Conservation (phyloP, 2,888 invertebrate species). For the Rhorus exstirpatorius region DNA sequence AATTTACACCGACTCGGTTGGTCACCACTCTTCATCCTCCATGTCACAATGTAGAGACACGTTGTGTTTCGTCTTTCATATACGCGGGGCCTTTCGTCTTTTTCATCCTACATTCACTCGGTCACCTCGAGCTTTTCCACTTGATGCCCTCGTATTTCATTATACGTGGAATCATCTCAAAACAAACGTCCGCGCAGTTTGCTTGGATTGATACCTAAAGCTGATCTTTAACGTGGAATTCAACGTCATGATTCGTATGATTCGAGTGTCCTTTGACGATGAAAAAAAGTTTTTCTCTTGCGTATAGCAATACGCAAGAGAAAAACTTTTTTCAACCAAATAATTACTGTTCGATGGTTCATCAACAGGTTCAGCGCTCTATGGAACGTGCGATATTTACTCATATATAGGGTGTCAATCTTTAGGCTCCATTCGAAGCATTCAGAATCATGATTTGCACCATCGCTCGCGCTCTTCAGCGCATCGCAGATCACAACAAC, state of each 20-base stretch:
- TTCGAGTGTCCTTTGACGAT: too few species aligned
- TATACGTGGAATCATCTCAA: not conserved
- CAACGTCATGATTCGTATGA: too few species aligned
- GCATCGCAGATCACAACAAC: not conserved
- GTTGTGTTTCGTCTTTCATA: not conserved
- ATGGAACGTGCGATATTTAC: too few species aligned
- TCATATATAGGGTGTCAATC: not conserved
- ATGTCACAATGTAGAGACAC: slow-evolving; percentile 54
- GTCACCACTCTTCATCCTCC: slow-evolving; percentile 62
- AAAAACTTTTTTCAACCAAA: too few species aligned
- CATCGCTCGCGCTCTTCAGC: not conserved
- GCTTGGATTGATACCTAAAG: too few species aligned
- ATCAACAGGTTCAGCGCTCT: too few species aligned
- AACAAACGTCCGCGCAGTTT: not conserved
- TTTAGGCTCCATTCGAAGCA: not conserved
- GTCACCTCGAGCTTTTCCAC: not conserved
- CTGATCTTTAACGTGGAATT: too few species aligned
- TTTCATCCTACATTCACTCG: not conserved
- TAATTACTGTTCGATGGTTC: too few species aligned
- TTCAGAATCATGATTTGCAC: not conserved
- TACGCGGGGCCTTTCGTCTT: not conserved
- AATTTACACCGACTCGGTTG: slow-evolving; percentile 69
- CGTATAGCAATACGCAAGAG: too few species aligned
- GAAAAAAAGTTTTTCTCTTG: too few species aligned
- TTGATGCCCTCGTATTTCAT: too few species aligned